Evolutionary conservation across 2,113 vertebrate genomes (phyloP).

Genomic region (Phaetusa simplex): DNA sequence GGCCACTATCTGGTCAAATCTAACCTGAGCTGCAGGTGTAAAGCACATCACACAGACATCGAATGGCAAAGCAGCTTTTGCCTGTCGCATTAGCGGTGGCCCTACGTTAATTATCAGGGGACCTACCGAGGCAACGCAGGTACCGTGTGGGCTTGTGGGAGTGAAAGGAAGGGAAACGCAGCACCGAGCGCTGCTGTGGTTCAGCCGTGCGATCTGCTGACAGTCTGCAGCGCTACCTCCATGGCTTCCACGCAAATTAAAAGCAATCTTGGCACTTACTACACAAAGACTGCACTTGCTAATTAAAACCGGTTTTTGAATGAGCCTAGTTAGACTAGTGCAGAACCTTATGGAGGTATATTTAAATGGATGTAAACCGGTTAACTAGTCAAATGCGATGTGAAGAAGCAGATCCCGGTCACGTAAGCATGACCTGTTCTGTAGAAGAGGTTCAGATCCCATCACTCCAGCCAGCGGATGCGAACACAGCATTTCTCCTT

Average conservation of each 20-base stretch:
- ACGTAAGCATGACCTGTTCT: neutral
- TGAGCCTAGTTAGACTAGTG: neutral
- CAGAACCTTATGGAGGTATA: neutral
- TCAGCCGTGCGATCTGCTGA: neutral
- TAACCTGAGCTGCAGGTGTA: neutral
- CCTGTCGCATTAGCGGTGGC: neutral
- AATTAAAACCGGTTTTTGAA: conserved; percentile 30
- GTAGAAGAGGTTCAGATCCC: neutral
- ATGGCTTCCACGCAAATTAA: neutral
- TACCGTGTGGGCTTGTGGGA: neutral
- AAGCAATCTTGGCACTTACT: neutral
- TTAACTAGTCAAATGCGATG: neutral
- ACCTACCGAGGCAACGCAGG: neutral
- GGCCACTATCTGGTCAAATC: neutral
- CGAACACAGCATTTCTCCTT: neutral
- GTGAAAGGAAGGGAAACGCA: neutral
- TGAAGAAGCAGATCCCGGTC: neutral
- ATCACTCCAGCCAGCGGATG: neutral
- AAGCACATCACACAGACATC: neutral
- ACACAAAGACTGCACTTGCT: conserved; percentile 6
- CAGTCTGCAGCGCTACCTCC: neutral
- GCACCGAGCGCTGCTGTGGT: neutral
- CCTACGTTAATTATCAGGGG: neutral
- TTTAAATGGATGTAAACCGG: neutral
- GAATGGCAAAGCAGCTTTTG: neutral